A percentile compares a stretch with the other conserved stretches of the same genome.
These are phyloP conservation scores for Ditylenchus weischeri DNA, from an alignment of 2,888 invertebrate genomes.

Conservation along the genomic window DNA sequence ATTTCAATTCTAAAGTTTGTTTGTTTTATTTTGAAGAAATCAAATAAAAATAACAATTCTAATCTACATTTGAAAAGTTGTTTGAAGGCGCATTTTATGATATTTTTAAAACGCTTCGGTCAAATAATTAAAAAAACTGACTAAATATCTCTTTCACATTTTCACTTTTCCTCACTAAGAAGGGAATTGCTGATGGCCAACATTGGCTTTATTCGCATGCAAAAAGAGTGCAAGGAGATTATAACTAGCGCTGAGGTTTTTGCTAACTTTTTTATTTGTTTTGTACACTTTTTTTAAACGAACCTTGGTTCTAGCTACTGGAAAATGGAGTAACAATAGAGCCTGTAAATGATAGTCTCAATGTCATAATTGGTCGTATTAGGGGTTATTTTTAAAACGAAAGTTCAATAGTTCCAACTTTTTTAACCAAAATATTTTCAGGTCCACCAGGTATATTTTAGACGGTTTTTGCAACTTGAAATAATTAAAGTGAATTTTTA, in stretches of 20 bases:
- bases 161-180: neutral
- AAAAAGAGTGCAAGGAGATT: conserved; percentile 27
- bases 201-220: conserved; percentile 19
- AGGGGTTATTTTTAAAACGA: conserved; percentile 13
- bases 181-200: conserved; percentile 15
- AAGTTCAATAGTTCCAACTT: no score
- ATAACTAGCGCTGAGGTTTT: conserved; percentile 15
- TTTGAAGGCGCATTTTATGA: no score
- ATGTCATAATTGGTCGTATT: conserved; percentile 79
- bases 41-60: no score
- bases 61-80: no score
- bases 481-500: no score
- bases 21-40: no score
- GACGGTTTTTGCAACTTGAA: no score
- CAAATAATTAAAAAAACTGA: neutral
- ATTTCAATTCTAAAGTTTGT: no score
- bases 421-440: no score
- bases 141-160: neutral
- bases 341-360: conserved; percentile 82
- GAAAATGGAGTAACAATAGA: conserved; percentile 69
- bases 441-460: no score
- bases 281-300: conserved; percentile 4
- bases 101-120: no score
- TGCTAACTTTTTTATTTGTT: neutral
- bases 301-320: conserved; percentile 57